These are phyloP conservation scores for Dione juno DNA, from an alignment of 2,888 invertebrate species.

Conservation along the genomic window DNA sequence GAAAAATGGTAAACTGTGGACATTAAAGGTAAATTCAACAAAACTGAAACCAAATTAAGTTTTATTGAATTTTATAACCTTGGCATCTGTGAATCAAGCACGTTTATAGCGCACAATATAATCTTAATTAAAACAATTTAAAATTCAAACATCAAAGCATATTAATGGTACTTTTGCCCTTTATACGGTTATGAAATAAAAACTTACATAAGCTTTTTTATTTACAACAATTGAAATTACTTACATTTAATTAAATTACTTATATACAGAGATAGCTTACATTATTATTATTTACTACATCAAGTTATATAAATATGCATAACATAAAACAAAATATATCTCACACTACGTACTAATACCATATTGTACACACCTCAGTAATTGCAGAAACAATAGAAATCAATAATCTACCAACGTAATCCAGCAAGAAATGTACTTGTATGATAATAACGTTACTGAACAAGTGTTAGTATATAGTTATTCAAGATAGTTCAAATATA, in stretches of 20 bases:
- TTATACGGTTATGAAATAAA: background rate
- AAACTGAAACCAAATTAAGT: background rate
- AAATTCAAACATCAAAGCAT: background rate
- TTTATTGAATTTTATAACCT: slow-evolving; percentile 19
- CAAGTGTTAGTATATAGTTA: background rate
- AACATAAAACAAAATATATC: too few relatives aligned
- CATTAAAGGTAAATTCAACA: background rate
- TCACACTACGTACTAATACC: too few relatives aligned
- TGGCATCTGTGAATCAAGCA: slow-evolving; percentile 13
- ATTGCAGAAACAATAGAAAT: too few relatives aligned
- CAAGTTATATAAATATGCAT: too few relatives aligned
- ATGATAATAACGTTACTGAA: background rate
- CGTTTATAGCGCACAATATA: slow-evolving; percentile 13
- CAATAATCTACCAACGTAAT: too few relatives aligned
- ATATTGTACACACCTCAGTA: too few relatives aligned
- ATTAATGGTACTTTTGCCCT: slow-evolving; percentile 1
- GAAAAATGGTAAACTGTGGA: too few relatives aligned
- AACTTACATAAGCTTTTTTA: background rate
- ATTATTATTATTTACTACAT: too few relatives aligned
- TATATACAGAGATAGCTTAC: too few relatives aligned
- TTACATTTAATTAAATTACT: too few relatives aligned
- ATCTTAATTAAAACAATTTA: slow-evolving; percentile 6
- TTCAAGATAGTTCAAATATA: background rate
- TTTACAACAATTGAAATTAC: background rate
- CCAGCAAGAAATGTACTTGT: background rate